These are phyloP conservation scores for Cathartes aura DNA, from an alignment of 2,113 vertebrate genomes.

Conservation along the genomic window DNA sequence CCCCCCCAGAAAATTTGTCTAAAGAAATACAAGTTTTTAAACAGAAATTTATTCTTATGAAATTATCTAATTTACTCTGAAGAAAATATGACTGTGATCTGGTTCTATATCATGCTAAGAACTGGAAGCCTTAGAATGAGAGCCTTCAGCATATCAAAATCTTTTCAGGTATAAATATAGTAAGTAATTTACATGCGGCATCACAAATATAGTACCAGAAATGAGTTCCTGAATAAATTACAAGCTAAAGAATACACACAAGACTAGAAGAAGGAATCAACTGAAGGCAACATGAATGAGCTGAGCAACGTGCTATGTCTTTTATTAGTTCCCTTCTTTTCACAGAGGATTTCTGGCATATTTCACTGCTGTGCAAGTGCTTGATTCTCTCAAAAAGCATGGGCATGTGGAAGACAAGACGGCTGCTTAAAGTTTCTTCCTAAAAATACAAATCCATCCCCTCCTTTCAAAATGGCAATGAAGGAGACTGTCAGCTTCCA, in stretches of 20 bases:
- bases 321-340: background rate
- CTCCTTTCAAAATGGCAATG: background rate
- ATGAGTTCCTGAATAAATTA: background rate
- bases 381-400: background rate
- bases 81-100: background rate
- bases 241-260: background rate
- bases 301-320: rapidly evolving
- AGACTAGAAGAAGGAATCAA: background rate
- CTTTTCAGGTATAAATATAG: background rate
- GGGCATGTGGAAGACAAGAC: background rate
- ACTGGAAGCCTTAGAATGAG: background rate
- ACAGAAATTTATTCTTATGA: background rate
- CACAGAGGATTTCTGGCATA: background rate
- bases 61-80: background rate
- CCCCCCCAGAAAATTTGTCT: background rate
- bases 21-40: background rate
- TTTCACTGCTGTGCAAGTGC: background rate
- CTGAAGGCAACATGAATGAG: background rate
- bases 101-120: background rate
- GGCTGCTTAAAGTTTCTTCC: background rate
- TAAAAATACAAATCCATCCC: background rate
- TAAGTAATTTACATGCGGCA: background rate
- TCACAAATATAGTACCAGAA: background rate
- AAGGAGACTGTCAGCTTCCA: background rate
- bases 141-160: background rate